These are phyloP conservation scores for Leptopilina boulardi DNA, from an alignment of 1,140 invertebrate species.

Conservation along the genomic window DNA sequence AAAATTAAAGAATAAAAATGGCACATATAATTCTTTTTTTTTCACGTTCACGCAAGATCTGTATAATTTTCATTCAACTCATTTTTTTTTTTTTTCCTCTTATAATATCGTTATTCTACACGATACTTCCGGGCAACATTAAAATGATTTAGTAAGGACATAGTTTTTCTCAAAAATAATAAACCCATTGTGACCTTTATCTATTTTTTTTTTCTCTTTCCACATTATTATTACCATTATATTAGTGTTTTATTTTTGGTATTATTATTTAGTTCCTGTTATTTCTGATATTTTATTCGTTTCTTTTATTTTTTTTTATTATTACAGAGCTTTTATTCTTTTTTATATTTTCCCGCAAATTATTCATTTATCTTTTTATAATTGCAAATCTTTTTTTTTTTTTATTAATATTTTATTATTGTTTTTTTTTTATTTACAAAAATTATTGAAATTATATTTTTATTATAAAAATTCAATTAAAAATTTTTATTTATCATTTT, in stretches of 20 bases:
- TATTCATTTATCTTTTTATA: too few relatives aligned
- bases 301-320: background rate
- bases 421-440: too few relatives aligned
- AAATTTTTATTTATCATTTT: too few relatives aligned
- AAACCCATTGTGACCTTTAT: background rate
- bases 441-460: too few relatives aligned
- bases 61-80: background rate
- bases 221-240: background rate
- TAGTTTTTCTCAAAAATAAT: conserved; percentile 10
- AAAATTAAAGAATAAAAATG: too few relatives aligned
- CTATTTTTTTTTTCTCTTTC: background rate
- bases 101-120: background rate
- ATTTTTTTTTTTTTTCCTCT: background rate
- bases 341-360: too few relatives aligned
- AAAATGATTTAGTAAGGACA: conserved; percentile 10
- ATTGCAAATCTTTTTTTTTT: too few relatives aligned
- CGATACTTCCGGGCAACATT: conserved; percentile 12
- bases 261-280: background rate
- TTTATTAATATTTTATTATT: too few relatives aligned
- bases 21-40: too few relatives aligned
- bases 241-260: background rate
- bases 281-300: background rate
- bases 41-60: background rate
- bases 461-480: too few relatives aligned
- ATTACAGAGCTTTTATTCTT: background rate